Percentiles rank a stretch among this genome's conserved stretches.
Evolutionary conservation across 2,113 vertebrate genomes (phyloP).

Genomic region (Gallinago media): DNA sequence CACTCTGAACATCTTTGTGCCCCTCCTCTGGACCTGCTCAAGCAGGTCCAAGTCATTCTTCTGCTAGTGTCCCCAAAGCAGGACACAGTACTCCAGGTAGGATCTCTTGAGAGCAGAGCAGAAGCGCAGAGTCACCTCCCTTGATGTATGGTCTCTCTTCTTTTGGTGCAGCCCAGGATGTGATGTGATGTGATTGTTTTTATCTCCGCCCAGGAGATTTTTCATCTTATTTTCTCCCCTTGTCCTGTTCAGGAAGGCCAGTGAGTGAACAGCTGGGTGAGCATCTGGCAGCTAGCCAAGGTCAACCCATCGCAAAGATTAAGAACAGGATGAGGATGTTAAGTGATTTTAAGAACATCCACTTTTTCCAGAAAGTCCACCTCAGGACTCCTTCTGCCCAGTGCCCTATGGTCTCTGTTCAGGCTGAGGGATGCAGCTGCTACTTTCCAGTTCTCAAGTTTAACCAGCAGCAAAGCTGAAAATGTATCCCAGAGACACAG

Average conservation of each 20-base stretch:
- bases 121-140: not conserved
- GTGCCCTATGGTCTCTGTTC: not conserved
- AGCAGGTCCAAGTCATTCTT: not conserved
- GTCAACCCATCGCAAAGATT: not conserved
- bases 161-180: not conserved
- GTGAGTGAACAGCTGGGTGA: not conserved
- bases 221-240: not conserved
- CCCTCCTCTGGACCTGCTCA: not conserved
- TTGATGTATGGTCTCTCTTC: accelerated
- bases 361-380: not conserved
- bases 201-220: too few species aligned
- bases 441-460: not conserved
- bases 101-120: not conserved
- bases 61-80: accelerated
- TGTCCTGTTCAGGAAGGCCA: not conserved
- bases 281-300: not conserved
- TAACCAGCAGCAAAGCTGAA: not conserved
- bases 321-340: not conserved
- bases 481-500: not conserved
- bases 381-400: not conserved
- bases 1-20: not conserved
- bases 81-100: not conserved
- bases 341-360: not conserved
- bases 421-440: not conserved
- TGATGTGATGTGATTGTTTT: not conserved